Conservation (phyloP, 2,888 invertebrate genomes). For the Ommatoiulus sabulosus region DNA sequence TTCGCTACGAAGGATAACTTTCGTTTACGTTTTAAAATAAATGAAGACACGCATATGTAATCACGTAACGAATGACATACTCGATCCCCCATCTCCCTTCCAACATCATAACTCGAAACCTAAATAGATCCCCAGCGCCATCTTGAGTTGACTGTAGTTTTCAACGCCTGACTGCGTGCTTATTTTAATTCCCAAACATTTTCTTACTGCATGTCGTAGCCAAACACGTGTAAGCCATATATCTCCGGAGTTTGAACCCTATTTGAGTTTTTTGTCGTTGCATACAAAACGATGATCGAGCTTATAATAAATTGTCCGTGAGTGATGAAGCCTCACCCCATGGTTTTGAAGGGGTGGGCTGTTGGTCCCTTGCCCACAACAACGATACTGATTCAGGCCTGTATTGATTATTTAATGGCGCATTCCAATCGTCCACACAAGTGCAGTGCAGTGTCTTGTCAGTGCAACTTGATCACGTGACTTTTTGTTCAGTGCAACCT, state of each 20-base stretch:
- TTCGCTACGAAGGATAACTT: background rate
- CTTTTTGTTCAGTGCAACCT: too few relatives aligned
- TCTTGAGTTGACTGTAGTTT: background rate
- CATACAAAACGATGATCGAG: background rate
- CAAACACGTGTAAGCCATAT: background rate
- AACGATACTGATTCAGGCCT: too few relatives aligned
- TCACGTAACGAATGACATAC: background rate
- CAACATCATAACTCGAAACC: background rate
- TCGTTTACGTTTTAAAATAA: background rate
- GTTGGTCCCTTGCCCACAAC: too few relatives aligned
- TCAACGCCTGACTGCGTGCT: conserved; percentile 11
- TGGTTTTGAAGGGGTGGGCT: background rate
- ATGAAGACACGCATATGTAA: conserved; percentile 20
- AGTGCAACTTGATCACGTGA: too few relatives aligned
- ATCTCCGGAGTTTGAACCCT: background rate
- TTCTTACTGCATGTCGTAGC: background rate
- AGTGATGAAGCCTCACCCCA: too few relatives aligned
- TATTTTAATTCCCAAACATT: conserved; percentile 3
- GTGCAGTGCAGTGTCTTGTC: too few relatives aligned
- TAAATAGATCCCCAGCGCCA: background rate
- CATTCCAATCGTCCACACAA: too few relatives aligned
- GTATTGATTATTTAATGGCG: too few relatives aligned
- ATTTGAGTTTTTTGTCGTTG: background rate
- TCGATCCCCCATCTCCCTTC: background rate
- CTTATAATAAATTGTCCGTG: background rate